Percentiles rank a stretch among this genome's conserved stretches.
phyloP scores from a whole-genome alignment of 2,113 vertebrate genomes.

The Gorsachius goisagi region DNA sequence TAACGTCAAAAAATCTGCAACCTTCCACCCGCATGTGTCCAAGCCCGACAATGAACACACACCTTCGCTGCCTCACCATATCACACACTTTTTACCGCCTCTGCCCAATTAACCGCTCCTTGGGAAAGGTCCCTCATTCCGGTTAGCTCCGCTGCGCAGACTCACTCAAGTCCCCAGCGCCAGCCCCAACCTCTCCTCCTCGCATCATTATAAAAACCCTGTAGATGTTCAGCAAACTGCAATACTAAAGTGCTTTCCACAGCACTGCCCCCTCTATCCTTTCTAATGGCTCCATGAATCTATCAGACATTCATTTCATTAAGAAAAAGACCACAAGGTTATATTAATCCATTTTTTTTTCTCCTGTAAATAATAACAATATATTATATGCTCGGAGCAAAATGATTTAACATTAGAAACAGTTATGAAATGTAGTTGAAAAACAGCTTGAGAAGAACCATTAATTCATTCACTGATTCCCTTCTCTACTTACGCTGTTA shows the following conservation, averaged over 20 bases:
- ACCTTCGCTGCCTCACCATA: neutral
- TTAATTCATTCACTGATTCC: neutral
- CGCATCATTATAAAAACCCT: neutral
- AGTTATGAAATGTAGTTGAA: neutral
- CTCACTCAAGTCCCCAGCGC: accelerated
- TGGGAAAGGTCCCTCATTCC: accelerated
- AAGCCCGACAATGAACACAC: neutral
- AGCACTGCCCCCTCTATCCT: neutral
- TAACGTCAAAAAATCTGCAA: neutral
- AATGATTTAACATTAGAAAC: neutral
- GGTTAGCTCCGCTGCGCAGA: too few relatives aligned
- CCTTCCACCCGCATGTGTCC: accelerated
- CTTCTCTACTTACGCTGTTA: neutral
- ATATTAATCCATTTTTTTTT: neutral
- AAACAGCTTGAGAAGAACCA: neutral
- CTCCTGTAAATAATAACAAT: neutral
- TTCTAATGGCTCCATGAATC: neutral
- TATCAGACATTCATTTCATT: neutral
- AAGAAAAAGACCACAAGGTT: neutral
- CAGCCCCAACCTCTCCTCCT: neutral
- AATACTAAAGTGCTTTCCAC: neutral
- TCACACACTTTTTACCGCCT: neutral
- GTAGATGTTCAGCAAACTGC: neutral
- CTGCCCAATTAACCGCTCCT: neutral
- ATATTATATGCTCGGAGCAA: neutral